These are phyloP conservation scores for Ia io DNA, from an alignment of 2,113 vertebrate species.

Conservation along the genomic window DNA sequence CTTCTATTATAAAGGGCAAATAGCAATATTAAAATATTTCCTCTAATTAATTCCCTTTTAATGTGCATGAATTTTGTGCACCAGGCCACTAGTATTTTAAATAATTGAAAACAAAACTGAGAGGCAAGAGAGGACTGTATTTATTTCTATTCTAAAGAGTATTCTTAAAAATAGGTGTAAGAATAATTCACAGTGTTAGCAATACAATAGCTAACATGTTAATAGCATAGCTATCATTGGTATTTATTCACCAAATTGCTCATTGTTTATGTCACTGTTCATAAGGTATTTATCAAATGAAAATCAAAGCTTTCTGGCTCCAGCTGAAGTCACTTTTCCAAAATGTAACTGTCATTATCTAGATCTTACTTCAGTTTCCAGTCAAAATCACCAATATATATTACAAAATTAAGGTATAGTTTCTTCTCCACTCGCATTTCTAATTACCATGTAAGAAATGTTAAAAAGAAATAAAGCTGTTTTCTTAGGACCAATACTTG, in stretches of 20 bases:
- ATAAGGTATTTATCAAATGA: neutral
- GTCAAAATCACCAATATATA: neutral
- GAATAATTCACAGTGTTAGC: neutral
- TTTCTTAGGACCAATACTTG: constrained; percentile 21
- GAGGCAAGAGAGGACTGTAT: neutral
- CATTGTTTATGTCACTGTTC: neutral
- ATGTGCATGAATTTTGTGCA: too few species aligned
- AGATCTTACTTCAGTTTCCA: constrained; percentile 20
- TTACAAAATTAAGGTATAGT: constrained; percentile 33
- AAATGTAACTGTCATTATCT: neutral
- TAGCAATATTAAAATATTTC: too few species aligned
- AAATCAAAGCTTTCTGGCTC: neutral
- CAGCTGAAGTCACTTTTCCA: neutral
- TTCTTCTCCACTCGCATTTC: constrained; percentile 21
- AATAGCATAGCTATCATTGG: neutral
- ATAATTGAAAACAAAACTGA: constrained; percentile 22
- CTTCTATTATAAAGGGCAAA: too few species aligned
- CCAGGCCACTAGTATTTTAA: neutral
- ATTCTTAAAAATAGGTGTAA: neutral
- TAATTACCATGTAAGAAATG: neutral
- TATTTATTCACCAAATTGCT: neutral
- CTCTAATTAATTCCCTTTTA: too few species aligned
- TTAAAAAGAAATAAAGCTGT: constrained; percentile 27
- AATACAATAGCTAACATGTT: neutral
- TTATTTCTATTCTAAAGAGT: neutral